phyloP scores from a whole-genome alignment of 1,140 invertebrate genomes.

The Carcinoscorpius rotundicauda region DNA sequence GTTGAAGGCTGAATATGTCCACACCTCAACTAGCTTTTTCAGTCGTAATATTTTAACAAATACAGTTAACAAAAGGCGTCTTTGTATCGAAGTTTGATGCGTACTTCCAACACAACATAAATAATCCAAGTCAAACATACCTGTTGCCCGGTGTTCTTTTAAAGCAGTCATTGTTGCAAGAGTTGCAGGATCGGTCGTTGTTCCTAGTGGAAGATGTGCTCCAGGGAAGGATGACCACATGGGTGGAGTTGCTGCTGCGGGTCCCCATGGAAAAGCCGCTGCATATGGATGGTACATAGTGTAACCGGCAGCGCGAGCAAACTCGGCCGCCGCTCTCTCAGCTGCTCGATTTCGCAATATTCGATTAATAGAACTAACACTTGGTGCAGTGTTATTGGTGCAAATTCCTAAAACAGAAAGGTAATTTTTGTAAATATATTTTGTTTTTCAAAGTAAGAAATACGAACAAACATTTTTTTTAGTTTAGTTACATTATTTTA shows the following conservation, averaged over 20 bases:
- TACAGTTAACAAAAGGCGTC: too few relatives aligned
- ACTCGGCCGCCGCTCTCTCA: slow-evolving; percentile 80
- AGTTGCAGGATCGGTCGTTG: slow-evolving; percentile 11
- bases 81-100: too few relatives aligned
- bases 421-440: too few relatives aligned
- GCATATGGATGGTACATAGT: slow-evolving; percentile 49
- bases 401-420: slow-evolving; percentile 54
- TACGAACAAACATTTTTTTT: too few relatives aligned
- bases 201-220: slow-evolving; percentile 3
- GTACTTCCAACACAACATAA: neutral
- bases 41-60: too few relatives aligned
- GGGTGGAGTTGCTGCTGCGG: slow-evolving; percentile 21
- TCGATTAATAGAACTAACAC: slow-evolving; percentile 83
- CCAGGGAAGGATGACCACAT: slow-evolving; percentile 13
- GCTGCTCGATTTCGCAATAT: slow-evolving; percentile 77
- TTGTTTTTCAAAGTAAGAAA: too few relatives aligned
- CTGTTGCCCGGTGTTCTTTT: slow-evolving; percentile 13
- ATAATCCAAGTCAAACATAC: slow-evolving; percentile 9
- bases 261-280: slow-evolving; percentile 19
- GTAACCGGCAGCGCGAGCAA: slow-evolving; percentile 77
- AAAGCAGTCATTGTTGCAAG: slow-evolving; percentile 8
- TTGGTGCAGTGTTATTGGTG: slow-evolving; percentile 72
- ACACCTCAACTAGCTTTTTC: too few relatives aligned
- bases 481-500: too few relatives aligned
- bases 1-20: too few relatives aligned